Evolutionary conservation across 2,888 invertebrate genomes (phyloP), one percentile per base, ranked within the genome.

Genomic region (Coleophora flavipennella): DNA sequence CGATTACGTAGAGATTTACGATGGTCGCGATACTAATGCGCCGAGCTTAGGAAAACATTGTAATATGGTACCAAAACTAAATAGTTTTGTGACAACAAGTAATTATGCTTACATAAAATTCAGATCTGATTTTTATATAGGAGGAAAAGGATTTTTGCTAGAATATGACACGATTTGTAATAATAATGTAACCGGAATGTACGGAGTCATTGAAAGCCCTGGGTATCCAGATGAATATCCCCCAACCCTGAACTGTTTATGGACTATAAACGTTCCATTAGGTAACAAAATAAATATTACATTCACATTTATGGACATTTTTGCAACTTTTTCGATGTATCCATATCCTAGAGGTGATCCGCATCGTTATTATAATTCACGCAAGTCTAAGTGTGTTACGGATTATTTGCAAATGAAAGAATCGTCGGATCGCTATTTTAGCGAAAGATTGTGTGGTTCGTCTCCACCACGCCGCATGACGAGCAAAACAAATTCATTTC

Each of bases 171-270:
- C 92, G 55, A 72, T 92, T 86, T 94, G 94, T 62, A 83, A 88
- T 45, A 89, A 83, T 40, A 87, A 80, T 38, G 33, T 92, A 26
- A 87, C 67, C 13, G 92, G 92, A 3, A 88, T 86, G 56, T 77
- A 86, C 49, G 95, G 95, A 10, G 88, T 91, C 8, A 92, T 97
- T 42, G 96, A 96, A 70, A 95, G 94, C 56, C 92, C 94, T 0
- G 93, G 93, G 61, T 96, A 90, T 66, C 96, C 95, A 1, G 64
- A 88, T 49, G 62, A 76, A 10, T 91, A 92, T 67, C 88, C 90
- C 1, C 67, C 81, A 33, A 70, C 79, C 35, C 62, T 87, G 14
- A 88, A 93, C 62, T 97, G 97, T 64, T 78, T 87, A 3, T 97
- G 94, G 94, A 88, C 71, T 9, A 89, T 94, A 28, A 86, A 87